phyloP scores from a whole-genome alignment of 2,113 vertebrate species.

The Diglossa brunneiventris region DNA sequence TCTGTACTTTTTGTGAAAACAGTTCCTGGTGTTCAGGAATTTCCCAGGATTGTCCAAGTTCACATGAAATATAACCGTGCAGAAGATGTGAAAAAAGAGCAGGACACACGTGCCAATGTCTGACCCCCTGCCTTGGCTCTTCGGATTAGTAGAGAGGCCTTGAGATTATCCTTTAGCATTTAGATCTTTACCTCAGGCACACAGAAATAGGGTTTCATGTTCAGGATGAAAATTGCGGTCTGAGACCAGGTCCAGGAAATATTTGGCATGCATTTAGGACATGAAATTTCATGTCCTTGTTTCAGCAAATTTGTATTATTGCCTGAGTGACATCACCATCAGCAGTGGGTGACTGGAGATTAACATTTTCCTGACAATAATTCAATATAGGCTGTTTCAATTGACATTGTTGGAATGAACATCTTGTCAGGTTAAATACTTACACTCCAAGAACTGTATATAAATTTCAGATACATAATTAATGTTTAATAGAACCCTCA shows the following conservation, averaged over 20 bases:
- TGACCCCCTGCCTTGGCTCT: background rate
- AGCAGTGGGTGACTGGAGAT: background rate
- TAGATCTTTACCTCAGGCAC: background rate
- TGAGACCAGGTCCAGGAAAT: background rate
- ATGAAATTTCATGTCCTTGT: background rate
- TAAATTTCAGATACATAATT: background rate
- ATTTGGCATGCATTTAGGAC: background rate
- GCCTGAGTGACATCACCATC: background rate
- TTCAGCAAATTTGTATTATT: background rate
- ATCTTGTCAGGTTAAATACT: background rate
- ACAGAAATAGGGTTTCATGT: background rate
- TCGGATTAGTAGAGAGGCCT: background rate
- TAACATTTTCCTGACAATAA: background rate
- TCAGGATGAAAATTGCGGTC: background rate
- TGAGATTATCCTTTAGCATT: too few relatives aligned
- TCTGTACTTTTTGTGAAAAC: background rate
- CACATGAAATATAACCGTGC: background rate
- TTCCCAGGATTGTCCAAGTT: background rate
- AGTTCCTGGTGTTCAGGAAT: background rate
- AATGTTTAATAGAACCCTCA: background rate
- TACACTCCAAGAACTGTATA: background rate
- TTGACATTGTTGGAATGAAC: background rate
- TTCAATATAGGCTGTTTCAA: background rate
- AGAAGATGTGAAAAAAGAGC: background rate
- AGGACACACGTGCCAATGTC: accelerated